A percentile compares a stretch with the other conserved stretches of the same genome.
phyloP scores from a whole-genome alignment of 2,888 invertebrate genomes.

The Eupithecia centaureata region DNA sequence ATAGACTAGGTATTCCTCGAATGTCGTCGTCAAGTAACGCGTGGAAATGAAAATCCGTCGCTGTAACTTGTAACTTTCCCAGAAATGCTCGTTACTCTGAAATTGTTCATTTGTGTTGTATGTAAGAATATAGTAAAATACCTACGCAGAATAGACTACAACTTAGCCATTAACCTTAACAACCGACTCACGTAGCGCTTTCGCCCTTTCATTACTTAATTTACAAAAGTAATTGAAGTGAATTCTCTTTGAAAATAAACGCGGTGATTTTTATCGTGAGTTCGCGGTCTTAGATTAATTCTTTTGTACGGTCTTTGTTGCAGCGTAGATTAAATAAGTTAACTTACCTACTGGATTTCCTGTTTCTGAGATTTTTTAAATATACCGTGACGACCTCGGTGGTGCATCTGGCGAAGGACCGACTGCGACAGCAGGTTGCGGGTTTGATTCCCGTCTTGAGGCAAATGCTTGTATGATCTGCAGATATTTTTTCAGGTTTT shows the following conservation, averaged over 20 bases:
- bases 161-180: slow-evolving; percentile 20
- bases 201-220: slow-evolving; percentile 50
- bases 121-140: slow-evolving; percentile 12
- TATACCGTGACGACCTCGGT: too few relatives aligned
- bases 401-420: too few relatives aligned
- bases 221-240: slow-evolving; percentile 51
- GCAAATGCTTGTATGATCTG: slow-evolving; percentile 13
- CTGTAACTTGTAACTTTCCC: not conserved
- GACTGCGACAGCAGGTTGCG: too few relatives aligned
- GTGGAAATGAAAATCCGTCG: not conserved
- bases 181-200: slow-evolving; percentile 43
- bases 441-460: too few relatives aligned
- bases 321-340: slow-evolving; percentile 3
- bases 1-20: not conserved
- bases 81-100: slow-evolving; percentile 5
- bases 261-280: slow-evolving; percentile 43
- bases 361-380: too few relatives aligned
- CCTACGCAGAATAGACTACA: slow-evolving; percentile 7
- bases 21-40: not conserved
- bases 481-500: too few relatives aligned
- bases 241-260: slow-evolving; percentile 44
- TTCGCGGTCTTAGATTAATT: slow-evolving; percentile 25
- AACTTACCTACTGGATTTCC: too few relatives aligned
- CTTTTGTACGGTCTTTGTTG: slow-evolving; percentile 25
- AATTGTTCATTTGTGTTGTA: slow-evolving; percentile 15